These are phyloP conservation scores for Paraplagusia blochii DNA, from an alignment of 2,113 vertebrate species.

Conservation along the genomic window DNA sequence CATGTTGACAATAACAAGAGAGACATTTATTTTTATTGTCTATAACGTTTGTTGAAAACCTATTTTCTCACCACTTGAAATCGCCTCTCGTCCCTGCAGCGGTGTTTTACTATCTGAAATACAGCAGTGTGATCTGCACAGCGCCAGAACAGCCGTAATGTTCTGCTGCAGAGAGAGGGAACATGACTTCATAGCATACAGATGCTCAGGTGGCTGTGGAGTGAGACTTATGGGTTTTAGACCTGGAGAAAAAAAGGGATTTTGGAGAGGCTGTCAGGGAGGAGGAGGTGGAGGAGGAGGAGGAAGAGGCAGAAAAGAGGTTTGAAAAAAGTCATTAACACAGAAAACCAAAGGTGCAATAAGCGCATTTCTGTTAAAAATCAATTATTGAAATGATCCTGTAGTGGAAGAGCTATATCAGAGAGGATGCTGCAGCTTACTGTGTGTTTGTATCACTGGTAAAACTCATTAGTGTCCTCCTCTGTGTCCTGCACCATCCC, in stretches of 20 bases:
- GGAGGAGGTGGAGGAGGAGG: not conserved
- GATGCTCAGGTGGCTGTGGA: conserved; percentile 7
- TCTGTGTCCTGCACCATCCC: conserved; percentile 13
- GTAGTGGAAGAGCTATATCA: conserved; percentile 19
- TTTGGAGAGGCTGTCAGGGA: not conserved
- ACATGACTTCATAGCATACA: conserved; percentile 2
- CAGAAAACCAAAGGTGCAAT: too few relatives aligned
- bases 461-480: conserved; percentile 1
- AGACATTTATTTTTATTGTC: too few relatives aligned
- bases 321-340: too few relatives aligned
- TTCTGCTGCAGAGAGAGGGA: conserved; percentile 36
- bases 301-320: not conserved
- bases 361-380: too few relatives aligned
- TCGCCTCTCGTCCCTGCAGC: not conserved
- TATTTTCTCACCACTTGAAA: not conserved
- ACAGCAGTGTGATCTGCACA: conserved; percentile 12
- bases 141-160: conserved; percentile 22
- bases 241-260: not conserved
- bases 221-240: conserved; percentile 7
- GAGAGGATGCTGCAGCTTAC: conserved; percentile 27
- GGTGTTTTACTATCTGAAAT: conserved; percentile 19
- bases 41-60: conserved; percentile 8
- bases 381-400: not conserved
- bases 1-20: too few relatives aligned
- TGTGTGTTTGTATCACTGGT: conserved; percentile 30